Evolutionary conservation across 2,797 vertebrate genomes (phyloP).

Genomic region (Hoplostethus mediterraneus): DNA sequence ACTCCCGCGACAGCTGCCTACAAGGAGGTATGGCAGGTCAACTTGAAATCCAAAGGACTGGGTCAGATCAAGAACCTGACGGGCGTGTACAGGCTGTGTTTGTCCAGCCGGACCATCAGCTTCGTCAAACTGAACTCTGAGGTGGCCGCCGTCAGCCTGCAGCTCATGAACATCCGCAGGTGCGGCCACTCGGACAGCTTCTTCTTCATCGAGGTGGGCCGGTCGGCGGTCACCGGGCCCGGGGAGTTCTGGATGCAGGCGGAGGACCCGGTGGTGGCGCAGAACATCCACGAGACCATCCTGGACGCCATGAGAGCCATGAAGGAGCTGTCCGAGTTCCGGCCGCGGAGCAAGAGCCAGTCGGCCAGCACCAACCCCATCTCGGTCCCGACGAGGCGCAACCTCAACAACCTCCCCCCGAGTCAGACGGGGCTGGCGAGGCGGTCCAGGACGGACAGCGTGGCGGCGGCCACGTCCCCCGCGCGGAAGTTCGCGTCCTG

Average conservation of each 20-base stretch:
- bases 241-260: slow-evolving; percentile 99
- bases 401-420: slow-evolving; percentile 91
- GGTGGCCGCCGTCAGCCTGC: slow-evolving; percentile 91
- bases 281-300: slow-evolving; percentile 99
- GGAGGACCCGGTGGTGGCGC: slow-evolving; percentile 96
- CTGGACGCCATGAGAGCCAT: slow-evolving; percentile 97
- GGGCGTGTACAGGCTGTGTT: slow-evolving; percentile 94
- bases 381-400: slow-evolving; percentile 92
- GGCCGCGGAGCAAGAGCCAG: slow-evolving; percentile 97
- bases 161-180: slow-evolving; percentile 97
- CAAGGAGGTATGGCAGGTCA: slow-evolving; percentile 98
- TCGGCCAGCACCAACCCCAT: slow-evolving; percentile 92
- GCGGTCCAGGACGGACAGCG: slow-evolving; percentile 92
- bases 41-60: slow-evolving; percentile 94
- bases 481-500: slow-evolving; percentile 86
- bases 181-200: slow-evolving; percentile 98
- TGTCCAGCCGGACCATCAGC: slow-evolving; percentile 92
- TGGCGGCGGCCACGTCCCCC: slow-evolving; percentile 85
- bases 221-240: slow-evolving; percentile 94
- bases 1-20: slow-evolving; percentile 86
- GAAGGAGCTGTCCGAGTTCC: slow-evolving; percentile 95
- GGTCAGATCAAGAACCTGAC: slow-evolving; percentile 94
- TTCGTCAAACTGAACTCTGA: slow-evolving; percentile 96
- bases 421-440: slow-evolving; percentile 93
- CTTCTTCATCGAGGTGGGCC: slow-evolving; percentile 98